Conservation (phyloP, 2,113 vertebrate genomes). For the Elephas maximus region DNA sequence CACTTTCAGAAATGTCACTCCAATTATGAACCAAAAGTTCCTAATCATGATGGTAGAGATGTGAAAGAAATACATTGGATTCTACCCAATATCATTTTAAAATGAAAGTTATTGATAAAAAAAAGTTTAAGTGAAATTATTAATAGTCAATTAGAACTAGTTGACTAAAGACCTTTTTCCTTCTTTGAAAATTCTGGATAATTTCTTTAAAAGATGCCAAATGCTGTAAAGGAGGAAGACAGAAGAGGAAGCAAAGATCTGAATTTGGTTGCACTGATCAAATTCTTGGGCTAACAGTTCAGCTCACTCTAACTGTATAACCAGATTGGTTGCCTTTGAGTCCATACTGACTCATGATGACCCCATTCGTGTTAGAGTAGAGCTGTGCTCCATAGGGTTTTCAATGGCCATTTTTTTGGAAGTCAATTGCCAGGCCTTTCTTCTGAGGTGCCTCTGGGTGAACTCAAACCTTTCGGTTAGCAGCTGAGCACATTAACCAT, state of each 20-base stretch:
- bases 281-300: background rate
- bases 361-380: background rate
- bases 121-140: conserved; percentile 8
- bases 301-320: background rate
- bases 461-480: background rate
- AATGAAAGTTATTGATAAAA: conserved; percentile 12
- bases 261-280: background rate
- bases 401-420: background rate
- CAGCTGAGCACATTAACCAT: background rate
- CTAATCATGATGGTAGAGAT: background rate
- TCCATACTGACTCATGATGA: no score
- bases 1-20: background rate
- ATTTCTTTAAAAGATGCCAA: background rate
- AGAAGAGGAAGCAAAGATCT: background rate
- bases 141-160: background rate
- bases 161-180: background rate
- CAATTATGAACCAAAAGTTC: background rate
- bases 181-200: background rate
- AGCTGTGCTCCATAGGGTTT: background rate
- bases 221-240: background rate
- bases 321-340: background rate
- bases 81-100: conserved; percentile 32
- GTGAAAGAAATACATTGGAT: background rate
- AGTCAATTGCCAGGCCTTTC: background rate
- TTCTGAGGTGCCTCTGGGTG: background rate